Percentiles rank a stretch among this genome's conserved stretches.
These are phyloP conservation scores for Centruroides vittatus DNA, from an alignment of 1,140 invertebrate species.

Conservation along the genomic window DNA sequence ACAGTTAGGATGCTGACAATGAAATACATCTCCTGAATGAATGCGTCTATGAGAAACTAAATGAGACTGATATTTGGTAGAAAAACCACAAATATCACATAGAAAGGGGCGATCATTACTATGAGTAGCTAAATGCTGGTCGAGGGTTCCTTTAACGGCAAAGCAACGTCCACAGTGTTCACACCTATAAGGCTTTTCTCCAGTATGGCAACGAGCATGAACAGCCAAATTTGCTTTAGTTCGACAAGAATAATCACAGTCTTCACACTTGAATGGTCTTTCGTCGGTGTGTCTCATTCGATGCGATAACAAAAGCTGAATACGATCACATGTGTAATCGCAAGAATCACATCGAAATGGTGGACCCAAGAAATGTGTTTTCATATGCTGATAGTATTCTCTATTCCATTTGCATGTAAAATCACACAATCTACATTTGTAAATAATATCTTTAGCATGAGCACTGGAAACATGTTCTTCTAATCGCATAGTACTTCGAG, in stretches of 20 bases:
- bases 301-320: slow-evolving; percentile 40
- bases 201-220: slow-evolving; percentile 34
- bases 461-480: slow-evolving; percentile 37
- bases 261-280: slow-evolving; percentile 34
- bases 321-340: slow-evolving; percentile 35
- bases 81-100: slow-evolving; percentile 48
- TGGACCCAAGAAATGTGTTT: slow-evolving; percentile 44
- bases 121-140: slow-evolving; percentile 42
- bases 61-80: slow-evolving; percentile 50
- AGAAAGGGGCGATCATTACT: slow-evolving; percentile 38
- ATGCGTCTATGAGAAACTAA: slow-evolving; percentile 47
- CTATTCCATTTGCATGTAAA: slow-evolving; percentile 48
- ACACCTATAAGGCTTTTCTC: slow-evolving; percentile 28
- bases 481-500: slow-evolving; percentile 32
- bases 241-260: slow-evolving; percentile 32
- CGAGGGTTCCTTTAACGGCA: slow-evolving; percentile 41
- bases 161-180: slow-evolving; percentile 37
- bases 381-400: slow-evolving; percentile 48
- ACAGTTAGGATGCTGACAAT: slow-evolving; percentile 44
- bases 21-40: slow-evolving; percentile 45
- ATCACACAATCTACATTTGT: slow-evolving; percentile 44
- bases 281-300: slow-evolving; percentile 38
- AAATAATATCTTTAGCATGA: slow-evolving; percentile 42
- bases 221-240: slow-evolving; percentile 34
- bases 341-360: slow-evolving; percentile 47